Conservation (phyloP, 2,888 invertebrate species). For the Morpho helenor region DNA sequence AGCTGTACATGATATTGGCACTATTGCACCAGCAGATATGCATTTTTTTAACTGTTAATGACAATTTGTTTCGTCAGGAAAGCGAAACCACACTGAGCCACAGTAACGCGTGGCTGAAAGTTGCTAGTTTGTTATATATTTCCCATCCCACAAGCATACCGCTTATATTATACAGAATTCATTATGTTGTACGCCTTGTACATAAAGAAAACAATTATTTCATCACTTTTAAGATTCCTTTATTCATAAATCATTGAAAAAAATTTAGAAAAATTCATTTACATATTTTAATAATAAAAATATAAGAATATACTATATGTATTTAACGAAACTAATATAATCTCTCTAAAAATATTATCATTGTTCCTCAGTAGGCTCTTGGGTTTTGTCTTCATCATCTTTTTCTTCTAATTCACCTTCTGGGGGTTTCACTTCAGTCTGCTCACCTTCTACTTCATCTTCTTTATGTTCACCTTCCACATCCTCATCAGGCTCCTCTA, state of each 20-base stretch:
- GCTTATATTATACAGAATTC: no score
- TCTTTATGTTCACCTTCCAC: constrained; percentile 38
- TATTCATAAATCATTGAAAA: background rate
- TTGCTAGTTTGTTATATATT: no score
- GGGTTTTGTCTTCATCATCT: constrained; percentile 21
- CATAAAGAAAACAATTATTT: no score
- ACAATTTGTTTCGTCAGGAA: no score
- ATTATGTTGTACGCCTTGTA: no score
- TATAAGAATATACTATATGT: background rate
- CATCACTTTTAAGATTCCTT: background rate
- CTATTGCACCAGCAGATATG: no score
- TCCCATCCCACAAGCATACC: no score
- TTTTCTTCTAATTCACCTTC: constrained; percentile 13
- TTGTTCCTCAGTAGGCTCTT: constrained; percentile 16
- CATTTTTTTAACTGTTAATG: no score
- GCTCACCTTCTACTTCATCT: constrained; percentile 30
- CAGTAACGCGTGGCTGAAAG: no score
- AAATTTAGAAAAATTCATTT: constrained; percentile 1
- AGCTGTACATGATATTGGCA: no score
- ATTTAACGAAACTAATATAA: background rate
- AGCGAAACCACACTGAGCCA: no score
- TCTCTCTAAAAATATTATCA: constrained; percentile 1
- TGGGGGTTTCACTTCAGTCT: constrained; percentile 20
- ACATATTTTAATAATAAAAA: background rate
- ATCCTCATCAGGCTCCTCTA: constrained; percentile 38